phyloP scores from a whole-genome alignment of 2,888 invertebrate species.

The Acleris laterana region DNA sequence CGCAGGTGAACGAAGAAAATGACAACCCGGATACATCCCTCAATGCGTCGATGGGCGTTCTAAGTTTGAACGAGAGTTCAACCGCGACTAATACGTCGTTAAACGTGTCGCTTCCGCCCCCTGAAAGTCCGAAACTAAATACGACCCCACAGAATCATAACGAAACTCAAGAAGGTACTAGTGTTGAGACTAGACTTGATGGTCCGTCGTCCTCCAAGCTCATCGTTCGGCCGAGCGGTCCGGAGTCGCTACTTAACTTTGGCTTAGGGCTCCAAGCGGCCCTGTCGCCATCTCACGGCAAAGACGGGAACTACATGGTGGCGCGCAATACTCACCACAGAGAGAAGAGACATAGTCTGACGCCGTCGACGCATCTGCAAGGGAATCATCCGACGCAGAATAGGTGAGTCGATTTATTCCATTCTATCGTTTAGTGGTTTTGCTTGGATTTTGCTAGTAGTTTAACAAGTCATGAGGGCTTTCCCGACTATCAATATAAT shows the following conservation, averaged over 20 bases:
- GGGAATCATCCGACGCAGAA: constrained; percentile 67
- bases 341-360: constrained; percentile 85
- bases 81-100: constrained; percentile 77
- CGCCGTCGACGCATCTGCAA: constrained; percentile 70
- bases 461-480: no score
- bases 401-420: constrained; percentile 56
- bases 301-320: constrained; percentile 61
- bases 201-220: constrained; percentile 70
- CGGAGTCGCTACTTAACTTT: constrained; percentile 69
- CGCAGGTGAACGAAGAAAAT: constrained; percentile 52
- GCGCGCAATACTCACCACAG: constrained; percentile 63
- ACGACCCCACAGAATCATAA: constrained; percentile 53
- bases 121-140: constrained; percentile 70
- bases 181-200: constrained; percentile 60
- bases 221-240: constrained; percentile 56
- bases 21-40: constrained; percentile 58
- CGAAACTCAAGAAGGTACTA: constrained; percentile 54
- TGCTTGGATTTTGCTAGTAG: no score
- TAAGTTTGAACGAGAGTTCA: constrained; percentile 75
- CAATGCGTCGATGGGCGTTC: constrained; percentile 70
- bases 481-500: no score
- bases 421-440: neutral
- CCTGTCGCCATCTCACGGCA: constrained; percentile 70
- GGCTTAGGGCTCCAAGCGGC: constrained; percentile 72
- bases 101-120: constrained; percentile 72